These are phyloP conservation scores for Ailuropoda melanoleuca DNA, from an alignment of 2,113 vertebrate species.

Conservation along the genomic window DNA sequence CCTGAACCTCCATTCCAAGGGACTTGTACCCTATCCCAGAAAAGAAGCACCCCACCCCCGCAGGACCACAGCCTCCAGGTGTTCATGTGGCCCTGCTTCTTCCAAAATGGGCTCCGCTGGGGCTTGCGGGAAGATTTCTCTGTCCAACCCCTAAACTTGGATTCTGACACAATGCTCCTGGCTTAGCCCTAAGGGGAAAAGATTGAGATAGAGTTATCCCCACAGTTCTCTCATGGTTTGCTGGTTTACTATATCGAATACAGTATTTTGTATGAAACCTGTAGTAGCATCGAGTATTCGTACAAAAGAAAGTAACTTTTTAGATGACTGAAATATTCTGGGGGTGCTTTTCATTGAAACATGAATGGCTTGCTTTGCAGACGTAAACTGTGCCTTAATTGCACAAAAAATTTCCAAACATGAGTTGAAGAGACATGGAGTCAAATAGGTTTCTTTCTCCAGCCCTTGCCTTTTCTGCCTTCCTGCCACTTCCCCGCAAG, in stretches of 20 bases:
- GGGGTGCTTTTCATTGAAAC: not conserved
- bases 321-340: not conserved
- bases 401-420: not conserved
- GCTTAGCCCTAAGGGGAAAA: not conserved
- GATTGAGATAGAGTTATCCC: not conserved
- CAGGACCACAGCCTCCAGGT: not conserved
- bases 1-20: not conserved
- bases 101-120: not conserved
- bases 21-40: not conserved
- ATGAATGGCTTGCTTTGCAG: not conserved
- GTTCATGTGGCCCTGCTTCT: accelerated
- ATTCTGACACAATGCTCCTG: not conserved
- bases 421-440: not conserved
- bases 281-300: not conserved
- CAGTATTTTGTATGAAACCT: not conserved
- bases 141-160: not conserved
- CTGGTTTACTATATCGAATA: not conserved
- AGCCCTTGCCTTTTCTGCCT: not conserved
- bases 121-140: not conserved
- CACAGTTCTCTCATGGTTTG: not conserved
- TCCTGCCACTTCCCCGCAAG: too few species aligned
- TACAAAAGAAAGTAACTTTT: not conserved
- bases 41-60: not conserved
- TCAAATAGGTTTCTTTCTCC: not conserved
- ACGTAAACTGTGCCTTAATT: not conserved